Conservation (phyloP, 1,140 invertebrate genomes). For the Cyclargus thomasi region DNA sequence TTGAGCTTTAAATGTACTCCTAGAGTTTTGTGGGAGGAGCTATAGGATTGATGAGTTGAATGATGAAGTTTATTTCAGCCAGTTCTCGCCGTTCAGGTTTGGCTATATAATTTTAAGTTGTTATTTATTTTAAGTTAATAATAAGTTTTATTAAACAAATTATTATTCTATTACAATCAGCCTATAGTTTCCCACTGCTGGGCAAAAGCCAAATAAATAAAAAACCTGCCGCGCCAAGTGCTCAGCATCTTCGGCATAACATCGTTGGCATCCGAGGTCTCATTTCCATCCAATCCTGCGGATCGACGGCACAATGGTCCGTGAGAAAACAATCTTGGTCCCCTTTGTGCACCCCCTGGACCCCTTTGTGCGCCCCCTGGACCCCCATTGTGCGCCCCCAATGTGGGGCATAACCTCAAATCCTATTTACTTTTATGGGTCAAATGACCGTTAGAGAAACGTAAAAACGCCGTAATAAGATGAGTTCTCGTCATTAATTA, state of each 20-base stretch:
- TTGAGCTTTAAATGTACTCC: too few relatives aligned
- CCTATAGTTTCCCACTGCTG: too few relatives aligned
- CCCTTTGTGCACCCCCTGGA: constrained; percentile 16
- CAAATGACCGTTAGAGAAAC: background rate
- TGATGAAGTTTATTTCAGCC: too few relatives aligned
- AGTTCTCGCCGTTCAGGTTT: too few relatives aligned
- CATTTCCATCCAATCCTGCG: constrained; percentile 36
- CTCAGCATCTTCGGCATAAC: background rate
- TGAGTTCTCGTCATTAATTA: background rate
- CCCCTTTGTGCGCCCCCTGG: constrained; percentile 28
- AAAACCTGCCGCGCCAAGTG: too few relatives aligned
- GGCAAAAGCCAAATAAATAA: too few relatives aligned
- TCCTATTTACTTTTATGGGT: constrained; percentile 13
- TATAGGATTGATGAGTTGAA: too few relatives aligned
- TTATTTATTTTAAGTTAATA: too few relatives aligned
- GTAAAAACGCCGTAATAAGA: background rate
- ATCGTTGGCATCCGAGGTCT: constrained; percentile 19
- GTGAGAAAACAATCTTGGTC: constrained; percentile 42
- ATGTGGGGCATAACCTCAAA: background rate
- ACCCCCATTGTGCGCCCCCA: constrained; percentile 22
- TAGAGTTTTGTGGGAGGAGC: too few relatives aligned
- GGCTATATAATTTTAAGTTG: too few relatives aligned
- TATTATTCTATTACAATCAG: too few relatives aligned
- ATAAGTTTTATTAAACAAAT: too few relatives aligned
- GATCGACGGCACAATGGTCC: constrained; percentile 37